Evolutionary conservation across 2,888 invertebrate species (phyloP), one percentile per base, ranked within the genome.

Genomic region (Trichopoda pennipes): DNA sequence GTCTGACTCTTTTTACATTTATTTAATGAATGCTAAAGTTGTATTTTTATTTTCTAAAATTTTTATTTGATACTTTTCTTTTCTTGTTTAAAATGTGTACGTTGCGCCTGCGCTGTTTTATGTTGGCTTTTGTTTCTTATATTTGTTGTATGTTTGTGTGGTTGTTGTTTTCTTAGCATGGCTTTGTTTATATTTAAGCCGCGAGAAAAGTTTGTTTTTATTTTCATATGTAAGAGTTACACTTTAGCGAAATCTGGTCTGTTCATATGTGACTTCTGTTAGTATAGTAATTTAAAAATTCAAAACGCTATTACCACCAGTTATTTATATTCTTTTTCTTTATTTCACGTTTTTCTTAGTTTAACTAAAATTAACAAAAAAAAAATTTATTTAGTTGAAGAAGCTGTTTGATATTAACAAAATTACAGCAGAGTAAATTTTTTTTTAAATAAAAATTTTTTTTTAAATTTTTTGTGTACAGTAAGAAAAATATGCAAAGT

Each of bases 131-230:
- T 64, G 55, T 47, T 68, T 77, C 61, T 63, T 81, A n/a, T 28
- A 61, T 66, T 81, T 81, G 17, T 56, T 81, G 73, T 69, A 73
- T 76, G n/a, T 83, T 73, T 68, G 77, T 74, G 76, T 70, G 73
- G 60, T 42, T 32, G 2, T 6, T 38, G 19, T 68, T 38, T 51
- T 66, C n/a, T 64, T 49, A 35, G 14, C n/a, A 49, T 47, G 69
- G 35, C 63, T n/a, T 35, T 68, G 61, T 56, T 64, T 74, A 64
- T 17, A 47, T 56, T 56, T 51, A 17, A 47, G 66, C 68, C 44
- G 55, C 38, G 53, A 66, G 60, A 35, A 80, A 76, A 64, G 79
- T 74, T 53, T 60, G 3, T 47, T 58, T n/a, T n/a, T n/a, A n/a
- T n/a, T n/a, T n/a, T n/a, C n/a, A 19, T 28, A 8, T 35, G 51